Evolutionary conservation across 2,797 vertebrate genomes (phyloP).

Genomic region (Adrianichthys oophorus): DNA sequence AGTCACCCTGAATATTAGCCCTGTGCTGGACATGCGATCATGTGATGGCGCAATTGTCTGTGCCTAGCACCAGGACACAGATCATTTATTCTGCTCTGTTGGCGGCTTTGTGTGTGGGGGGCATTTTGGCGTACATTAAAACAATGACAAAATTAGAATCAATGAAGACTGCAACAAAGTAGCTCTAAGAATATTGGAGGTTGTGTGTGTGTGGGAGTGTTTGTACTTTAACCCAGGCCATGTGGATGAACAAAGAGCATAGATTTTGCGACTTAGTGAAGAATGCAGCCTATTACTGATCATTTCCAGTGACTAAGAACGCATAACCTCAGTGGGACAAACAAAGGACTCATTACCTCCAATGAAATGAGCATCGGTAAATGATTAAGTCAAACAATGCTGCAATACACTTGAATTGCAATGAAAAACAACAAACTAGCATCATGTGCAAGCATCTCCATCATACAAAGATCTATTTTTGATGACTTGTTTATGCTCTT

Average conservation of each 20-base stretch:
- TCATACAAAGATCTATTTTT: slow-evolving; percentile 6
- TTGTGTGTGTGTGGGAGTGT: slow-evolving; percentile 4
- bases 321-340: slow-evolving; percentile 27
- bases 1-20: slow-evolving; percentile 67
- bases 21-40: slow-evolving; percentile 55
- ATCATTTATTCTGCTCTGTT: slow-evolving; percentile 57
- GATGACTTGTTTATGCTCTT: slow-evolving; percentile 3
- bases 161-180: slow-evolving; percentile 18
- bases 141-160: slow-evolving; percentile 31
- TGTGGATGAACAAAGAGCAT: slow-evolving; percentile 45
- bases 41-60: slow-evolving; percentile 60
- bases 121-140: slow-evolving; percentile 21
- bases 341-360: slow-evolving; percentile 40
- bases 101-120: slow-evolving; percentile 24
- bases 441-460: slow-evolving; percentile 22
- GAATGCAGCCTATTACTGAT: slow-evolving; percentile 64
- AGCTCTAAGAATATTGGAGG: slow-evolving; percentile 6
- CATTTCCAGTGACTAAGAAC: slow-evolving; percentile 33
- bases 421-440: slow-evolving; percentile 8
- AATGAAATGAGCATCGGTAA: slow-evolving; percentile 17
- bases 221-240: slow-evolving; percentile 8
- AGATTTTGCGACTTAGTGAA: slow-evolving; percentile 56
- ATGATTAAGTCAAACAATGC: slow-evolving; percentile 26
- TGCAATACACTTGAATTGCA: slow-evolving; percentile 3
- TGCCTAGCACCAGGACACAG: slow-evolving; percentile 54